Base-by-base conservation (phyloP, 2,888 invertebrate genomes). In the Isoperla grammatica region DNA sequence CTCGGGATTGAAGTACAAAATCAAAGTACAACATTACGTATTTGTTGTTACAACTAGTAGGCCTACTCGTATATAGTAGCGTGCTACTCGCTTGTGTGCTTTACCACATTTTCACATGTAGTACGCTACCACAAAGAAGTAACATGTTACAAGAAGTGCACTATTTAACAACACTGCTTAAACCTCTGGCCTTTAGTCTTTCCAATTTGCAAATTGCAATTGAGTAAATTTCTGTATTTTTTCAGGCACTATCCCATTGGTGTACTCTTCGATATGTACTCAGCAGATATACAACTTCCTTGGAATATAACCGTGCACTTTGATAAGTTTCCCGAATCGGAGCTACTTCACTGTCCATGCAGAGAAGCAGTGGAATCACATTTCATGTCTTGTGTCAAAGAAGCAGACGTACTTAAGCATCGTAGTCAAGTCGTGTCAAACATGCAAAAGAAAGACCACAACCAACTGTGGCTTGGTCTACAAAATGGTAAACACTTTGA, bases 361-460 rank as follows among this genome's bases (percentile, higher is more conserved):
- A 90, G 92, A 73, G 96, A 97, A 73, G 82, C 87, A 12, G 87
- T 98, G 13, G 95, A 97, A 75, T 86, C 95, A 2, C 88, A 95
- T 73, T 99, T 94, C 73, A 88, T 99, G 85, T 89, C 95, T 17
- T 90, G 90, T 65, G 80, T 99, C 8, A 99, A 99, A 76, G 99
- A 99, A 78, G 98, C 99, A 1, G 98, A 98, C 78, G 90, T 92
- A n/a, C 77, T 99, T 45, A 99, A 99, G 74, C 97, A 98, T 73
- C 82, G 92, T 66, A 90, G 93, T 6, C 89, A 90, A 74, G 85
- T 95, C 15, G 89, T 93, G 68, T 89, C 90, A 23, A 86, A 84
- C 63, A 94, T 95, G 94, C 93, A 93, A 71, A 94, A 95, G 71
- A 95, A 95, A 72, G 98, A 99, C 70, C 97, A 98, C 71, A 93